These are phyloP conservation scores for Octodon degus DNA, from an alignment of 2,113 vertebrate species.

Conservation along the genomic window DNA sequence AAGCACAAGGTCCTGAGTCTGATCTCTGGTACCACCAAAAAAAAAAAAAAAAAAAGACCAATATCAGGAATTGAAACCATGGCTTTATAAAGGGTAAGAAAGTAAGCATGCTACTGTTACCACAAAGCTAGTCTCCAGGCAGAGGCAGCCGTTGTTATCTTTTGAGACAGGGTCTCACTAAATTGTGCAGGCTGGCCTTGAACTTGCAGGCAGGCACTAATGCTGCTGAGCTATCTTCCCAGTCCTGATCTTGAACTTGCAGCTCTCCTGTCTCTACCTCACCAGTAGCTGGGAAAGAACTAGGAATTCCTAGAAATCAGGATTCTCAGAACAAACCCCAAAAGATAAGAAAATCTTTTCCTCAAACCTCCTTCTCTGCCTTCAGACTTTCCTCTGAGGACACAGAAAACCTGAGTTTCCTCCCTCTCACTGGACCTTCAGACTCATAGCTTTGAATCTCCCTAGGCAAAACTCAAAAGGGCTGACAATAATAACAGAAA, in stretches of 20 bases:
- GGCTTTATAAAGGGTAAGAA: neutral
- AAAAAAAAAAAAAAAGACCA: too few species aligned
- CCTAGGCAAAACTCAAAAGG: neutral
- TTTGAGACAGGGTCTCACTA: neutral
- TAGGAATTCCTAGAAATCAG: constrained; percentile 19
- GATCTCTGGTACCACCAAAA: too few species aligned
- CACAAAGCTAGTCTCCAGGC: neutral
- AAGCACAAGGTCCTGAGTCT: too few species aligned
- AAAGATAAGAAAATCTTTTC: neutral
- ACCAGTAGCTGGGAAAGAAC: neutral
- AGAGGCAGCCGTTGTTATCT: neutral
- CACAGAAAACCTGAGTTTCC: neutral
- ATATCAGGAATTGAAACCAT: neutral
- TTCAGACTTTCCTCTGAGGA: constrained; percentile 24
- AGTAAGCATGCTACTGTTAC: neutral
- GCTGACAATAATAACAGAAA: neutral
- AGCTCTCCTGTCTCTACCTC: neutral
- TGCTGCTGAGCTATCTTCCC: too few species aligned
- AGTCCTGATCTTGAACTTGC: neutral
- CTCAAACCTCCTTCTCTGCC: neutral
- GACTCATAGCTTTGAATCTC: neutral
- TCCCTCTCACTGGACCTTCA: neutral
- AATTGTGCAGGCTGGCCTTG: neutral
- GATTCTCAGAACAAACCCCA: neutral
- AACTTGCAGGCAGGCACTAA: neutral